Evolutionary conservation across 1,140 invertebrate species (phyloP).

Genomic region (Protaetia brevitarsis): DNA sequence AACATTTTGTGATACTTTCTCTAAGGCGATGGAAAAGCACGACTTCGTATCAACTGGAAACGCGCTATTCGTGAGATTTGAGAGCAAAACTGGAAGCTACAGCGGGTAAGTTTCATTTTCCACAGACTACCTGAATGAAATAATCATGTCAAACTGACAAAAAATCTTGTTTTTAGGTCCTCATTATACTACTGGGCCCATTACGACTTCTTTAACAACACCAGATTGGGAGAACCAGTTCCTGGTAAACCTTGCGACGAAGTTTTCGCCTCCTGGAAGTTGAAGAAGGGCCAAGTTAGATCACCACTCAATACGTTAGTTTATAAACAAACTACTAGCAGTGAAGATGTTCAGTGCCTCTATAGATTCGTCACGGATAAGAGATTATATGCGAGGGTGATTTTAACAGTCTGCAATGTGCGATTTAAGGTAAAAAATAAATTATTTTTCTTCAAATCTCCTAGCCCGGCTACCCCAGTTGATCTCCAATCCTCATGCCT

Average conservation of each 20-base stretch:
- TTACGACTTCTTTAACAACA: conserved; percentile 90
- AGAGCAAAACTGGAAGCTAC: conserved; percentile 88
- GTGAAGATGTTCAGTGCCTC: conserved; percentile 71
- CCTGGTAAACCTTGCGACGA: conserved; percentile 80
- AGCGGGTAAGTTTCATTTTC: conserved; percentile 62
- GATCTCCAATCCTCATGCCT: too few relatives aligned
- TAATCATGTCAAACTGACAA: not conserved
- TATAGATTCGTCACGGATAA: conserved; percentile 81
- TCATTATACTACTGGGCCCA: conserved; percentile 89
- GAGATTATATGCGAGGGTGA: conserved; percentile 73
- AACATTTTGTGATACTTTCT: conserved; percentile 90
- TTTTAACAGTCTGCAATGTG: conserved; percentile 67
- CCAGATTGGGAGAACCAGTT: conserved; percentile 75
- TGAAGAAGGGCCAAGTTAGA: conserved; percentile 64
- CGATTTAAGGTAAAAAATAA: conserved; percentile 60
- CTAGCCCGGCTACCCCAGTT: too few relatives aligned
- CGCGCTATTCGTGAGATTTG: conserved; percentile 80
- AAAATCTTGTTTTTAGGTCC: conserved; percentile 50
- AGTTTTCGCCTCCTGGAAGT: conserved; percentile 75
- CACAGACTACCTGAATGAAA: too few relatives aligned
- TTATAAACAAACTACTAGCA: conserved; percentile 68
- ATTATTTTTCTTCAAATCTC: too few relatives aligned
- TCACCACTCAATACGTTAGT: conserved; percentile 82
- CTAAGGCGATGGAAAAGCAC: conserved; percentile 85
- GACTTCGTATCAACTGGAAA: conserved; percentile 85